These are phyloP conservation scores for Cataglyphis livida DNA, from an alignment of 2,888 invertebrate genomes.

Conservation along the genomic window DNA sequence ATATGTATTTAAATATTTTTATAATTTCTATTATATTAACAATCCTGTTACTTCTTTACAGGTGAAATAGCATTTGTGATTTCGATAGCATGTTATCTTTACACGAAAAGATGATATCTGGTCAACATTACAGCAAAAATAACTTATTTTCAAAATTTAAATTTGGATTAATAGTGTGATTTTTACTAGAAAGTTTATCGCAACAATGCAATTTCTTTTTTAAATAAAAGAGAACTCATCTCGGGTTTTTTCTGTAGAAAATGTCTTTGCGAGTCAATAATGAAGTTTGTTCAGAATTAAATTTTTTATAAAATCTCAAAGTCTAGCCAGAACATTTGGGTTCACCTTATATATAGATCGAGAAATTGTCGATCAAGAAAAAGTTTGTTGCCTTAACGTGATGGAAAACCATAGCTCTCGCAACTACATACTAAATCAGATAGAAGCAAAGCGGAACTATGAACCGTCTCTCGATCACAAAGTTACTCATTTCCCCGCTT, in stretches of 20 bases:
- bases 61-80: neutral
- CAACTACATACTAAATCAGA: neutral
- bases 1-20: neutral
- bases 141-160: neutral
- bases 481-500: conserved; percentile 58
- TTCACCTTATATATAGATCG: neutral
- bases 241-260: neutral
- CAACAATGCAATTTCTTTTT: neutral
- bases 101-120: neutral
- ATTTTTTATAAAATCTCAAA: too few relatives aligned
- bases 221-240: neutral
- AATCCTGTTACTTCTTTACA: neutral
- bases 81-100: neutral
- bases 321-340: too few relatives aligned
- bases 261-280: neutral
- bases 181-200: neutral
- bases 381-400: neutral
- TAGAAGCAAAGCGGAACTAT: neutral
- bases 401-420: neutral
- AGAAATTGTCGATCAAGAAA: neutral
- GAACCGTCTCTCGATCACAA: conserved; percentile 32
- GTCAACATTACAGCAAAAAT: neutral
- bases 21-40: neutral
- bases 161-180: neutral
- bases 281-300: neutral